These are phyloP conservation scores for Vulpes lagopus DNA, from an alignment of 2,113 vertebrate species.

Conservation along the genomic window DNA sequence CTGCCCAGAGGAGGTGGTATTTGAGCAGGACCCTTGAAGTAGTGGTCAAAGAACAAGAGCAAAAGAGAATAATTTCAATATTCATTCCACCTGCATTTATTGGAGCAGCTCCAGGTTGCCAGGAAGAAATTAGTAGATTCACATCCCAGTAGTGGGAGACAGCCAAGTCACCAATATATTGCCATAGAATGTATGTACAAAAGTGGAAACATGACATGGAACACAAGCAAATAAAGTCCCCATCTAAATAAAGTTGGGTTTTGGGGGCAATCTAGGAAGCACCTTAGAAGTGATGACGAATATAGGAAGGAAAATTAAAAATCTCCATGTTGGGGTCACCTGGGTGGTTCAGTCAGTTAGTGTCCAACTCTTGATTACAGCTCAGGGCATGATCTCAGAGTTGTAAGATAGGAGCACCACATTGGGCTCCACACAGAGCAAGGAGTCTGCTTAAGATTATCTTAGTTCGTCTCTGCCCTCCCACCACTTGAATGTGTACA, in stretches of 20 bases:
- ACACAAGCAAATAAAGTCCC: neutral
- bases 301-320: neutral
- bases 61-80: neutral
- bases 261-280: neutral
- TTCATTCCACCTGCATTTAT: neutral
- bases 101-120: neutral
- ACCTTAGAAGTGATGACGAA: neutral
- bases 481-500: neutral
- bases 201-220: neutral
- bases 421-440: neutral
- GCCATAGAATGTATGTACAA: neutral
- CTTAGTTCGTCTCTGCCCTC: neutral
- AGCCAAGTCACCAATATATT: neutral
- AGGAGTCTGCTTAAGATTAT: neutral
- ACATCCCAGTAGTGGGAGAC: neutral
- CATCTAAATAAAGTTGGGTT: neutral
- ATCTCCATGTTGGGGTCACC: neutral
- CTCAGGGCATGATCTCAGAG: neutral
- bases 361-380: neutral
- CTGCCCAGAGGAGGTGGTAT: neutral
- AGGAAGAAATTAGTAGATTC: conserved; percentile 3
- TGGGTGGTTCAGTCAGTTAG: neutral
- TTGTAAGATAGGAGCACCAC: neutral
- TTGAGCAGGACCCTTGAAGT: neutral
- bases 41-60: conserved; percentile 1